Evolutionary conservation across 2,888 invertebrate species (phyloP).

Genomic region (Sisyra terminalis): DNA sequence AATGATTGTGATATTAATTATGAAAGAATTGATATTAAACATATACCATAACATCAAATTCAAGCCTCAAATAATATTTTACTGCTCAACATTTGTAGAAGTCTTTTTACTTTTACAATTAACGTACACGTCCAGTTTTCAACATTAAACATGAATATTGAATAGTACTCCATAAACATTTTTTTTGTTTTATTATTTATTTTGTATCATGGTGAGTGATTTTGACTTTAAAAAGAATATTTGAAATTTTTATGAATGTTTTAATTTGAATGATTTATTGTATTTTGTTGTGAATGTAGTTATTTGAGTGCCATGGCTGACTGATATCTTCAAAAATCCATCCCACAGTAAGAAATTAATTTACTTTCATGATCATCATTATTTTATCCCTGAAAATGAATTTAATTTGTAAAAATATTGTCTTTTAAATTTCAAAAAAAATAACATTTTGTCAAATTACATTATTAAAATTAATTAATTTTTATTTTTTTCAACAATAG

Average conservation of each 20-base stretch:
- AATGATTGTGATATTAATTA: too few species aligned
- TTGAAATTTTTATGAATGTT: slow-evolving; percentile 5
- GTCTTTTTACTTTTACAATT: too few species aligned
- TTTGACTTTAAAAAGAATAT: neutral
- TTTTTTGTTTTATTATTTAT: neutral
- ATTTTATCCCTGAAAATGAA: neutral
- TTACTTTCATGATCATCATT: neutral
- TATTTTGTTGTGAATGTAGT: neutral
- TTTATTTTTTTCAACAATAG: neutral
- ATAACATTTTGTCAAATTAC: neutral
- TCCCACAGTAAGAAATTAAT: slow-evolving; percentile 4
- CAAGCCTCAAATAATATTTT: too few species aligned
- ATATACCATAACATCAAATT: too few species aligned
- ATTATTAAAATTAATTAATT: slow-evolving; percentile 3
- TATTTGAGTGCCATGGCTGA: slow-evolving; percentile 6
- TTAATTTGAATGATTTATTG: slow-evolving; percentile 1
- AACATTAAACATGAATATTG: too few species aligned
- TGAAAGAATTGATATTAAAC: too few species aligned
- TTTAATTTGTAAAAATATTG: neutral
- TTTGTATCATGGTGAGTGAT: neutral
- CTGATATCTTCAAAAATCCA: slow-evolving; percentile 3
- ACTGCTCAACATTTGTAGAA: too few species aligned
- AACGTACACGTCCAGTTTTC: too few species aligned
- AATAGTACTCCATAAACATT: neutral
- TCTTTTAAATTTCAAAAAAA: neutral